A percentile compares a stretch with the other conserved stretches of the same genome.
Evolutionary conservation across 2,888 invertebrate species (phyloP).

Genomic region (Metacarcinus magister): DNA sequence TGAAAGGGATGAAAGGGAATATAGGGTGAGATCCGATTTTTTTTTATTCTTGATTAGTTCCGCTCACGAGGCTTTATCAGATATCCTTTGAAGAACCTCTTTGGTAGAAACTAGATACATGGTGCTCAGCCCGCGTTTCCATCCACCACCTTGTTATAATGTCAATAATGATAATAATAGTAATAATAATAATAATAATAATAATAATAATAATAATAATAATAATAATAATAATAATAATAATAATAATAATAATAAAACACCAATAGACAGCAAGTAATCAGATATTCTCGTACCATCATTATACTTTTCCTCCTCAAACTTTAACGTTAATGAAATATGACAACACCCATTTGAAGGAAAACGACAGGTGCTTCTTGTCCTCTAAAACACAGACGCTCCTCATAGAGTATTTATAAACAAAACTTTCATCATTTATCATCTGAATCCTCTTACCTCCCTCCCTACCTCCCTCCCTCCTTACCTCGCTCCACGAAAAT

Average conservation of each 20-base stretch:
- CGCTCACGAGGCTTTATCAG: too few species aligned
- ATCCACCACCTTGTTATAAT: too few species aligned
- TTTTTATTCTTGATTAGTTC: too few species aligned
- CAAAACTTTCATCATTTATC: not conserved
- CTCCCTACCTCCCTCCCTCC: too few species aligned
- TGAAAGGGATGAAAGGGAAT: too few species aligned
- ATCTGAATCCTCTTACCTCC: not conserved
- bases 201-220: not conserved
- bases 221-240: not conserved
- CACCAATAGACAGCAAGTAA: too few species aligned
- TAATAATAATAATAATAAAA: too few species aligned
- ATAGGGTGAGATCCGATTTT: too few species aligned
- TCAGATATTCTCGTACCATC: not conserved
- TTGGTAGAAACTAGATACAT: too few species aligned
- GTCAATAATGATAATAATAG: not conserved
- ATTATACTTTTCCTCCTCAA: not conserved
- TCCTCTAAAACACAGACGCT: not conserved
- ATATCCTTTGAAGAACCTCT: too few species aligned
- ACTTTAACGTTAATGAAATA: not conserved
- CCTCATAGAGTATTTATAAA: not conserved
- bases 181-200: not conserved
- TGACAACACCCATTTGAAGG: not conserved
- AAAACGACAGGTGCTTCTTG: not conserved
- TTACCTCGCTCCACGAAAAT: not conserved
- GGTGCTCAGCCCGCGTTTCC: too few species aligned